These are phyloP conservation scores for Ciconia boyciana DNA, from an alignment of 2,113 vertebrate species.

Conservation along the genomic window DNA sequence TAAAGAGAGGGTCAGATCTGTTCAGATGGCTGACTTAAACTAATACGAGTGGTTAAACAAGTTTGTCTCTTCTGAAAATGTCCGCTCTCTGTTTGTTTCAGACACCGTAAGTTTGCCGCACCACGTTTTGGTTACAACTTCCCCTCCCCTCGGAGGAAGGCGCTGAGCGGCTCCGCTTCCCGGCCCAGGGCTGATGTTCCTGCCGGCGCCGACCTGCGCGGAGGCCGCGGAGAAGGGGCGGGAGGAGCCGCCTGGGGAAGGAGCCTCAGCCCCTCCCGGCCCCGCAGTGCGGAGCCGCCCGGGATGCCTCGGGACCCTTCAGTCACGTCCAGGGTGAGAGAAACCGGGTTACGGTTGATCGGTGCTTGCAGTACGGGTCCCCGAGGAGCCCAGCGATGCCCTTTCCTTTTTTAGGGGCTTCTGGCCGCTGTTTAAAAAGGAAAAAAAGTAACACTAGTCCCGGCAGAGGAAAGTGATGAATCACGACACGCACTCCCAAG, in stretches of 20 bases:
- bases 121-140: background rate
- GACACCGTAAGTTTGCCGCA: background rate
- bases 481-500: background rate
- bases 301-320: background rate
- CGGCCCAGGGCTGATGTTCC: background rate
- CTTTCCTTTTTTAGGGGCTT: background rate
- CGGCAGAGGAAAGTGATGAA: background rate
- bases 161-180: background rate
- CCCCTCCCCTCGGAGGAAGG: background rate
- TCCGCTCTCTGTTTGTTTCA: background rate
- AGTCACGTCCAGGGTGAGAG: background rate
- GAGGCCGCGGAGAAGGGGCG: background rate
- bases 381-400: background rate
- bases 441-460: too few species aligned
- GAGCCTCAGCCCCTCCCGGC: background rate
- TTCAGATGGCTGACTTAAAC: background rate
- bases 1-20: background rate
- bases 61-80: background rate
- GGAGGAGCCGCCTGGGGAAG: background rate
- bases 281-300: background rate
- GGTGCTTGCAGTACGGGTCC: background rate
- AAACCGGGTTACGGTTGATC: rapidly evolving
- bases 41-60: background rate
- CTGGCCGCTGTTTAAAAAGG: background rate
- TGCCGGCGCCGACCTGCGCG: background rate